These are phyloP conservation scores for Plebejus anna DNA, from an alignment of 2,888 invertebrate genomes.

Conservation along the genomic window DNA sequence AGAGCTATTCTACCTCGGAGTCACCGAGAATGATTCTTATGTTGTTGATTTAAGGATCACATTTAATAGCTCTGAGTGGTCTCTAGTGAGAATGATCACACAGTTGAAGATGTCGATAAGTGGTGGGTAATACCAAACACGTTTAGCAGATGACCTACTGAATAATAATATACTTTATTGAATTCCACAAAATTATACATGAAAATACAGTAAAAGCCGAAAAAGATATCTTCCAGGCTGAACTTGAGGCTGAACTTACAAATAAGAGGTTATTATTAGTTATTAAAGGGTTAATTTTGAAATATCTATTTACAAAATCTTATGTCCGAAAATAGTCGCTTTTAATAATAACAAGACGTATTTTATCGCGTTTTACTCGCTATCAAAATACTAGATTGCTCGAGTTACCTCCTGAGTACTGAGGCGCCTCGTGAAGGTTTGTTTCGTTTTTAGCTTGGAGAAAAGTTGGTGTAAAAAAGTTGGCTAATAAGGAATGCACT, in stretches of 20 bases:
- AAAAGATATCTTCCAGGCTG: no score
- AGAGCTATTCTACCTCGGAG: not conserved
- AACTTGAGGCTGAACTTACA: not conserved
- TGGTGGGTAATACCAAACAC: not conserved
- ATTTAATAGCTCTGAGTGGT: not conserved
- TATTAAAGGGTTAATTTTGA: not conserved
- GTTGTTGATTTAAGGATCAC: not conserved
- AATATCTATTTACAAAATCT: not conserved
- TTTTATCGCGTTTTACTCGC: not conserved
- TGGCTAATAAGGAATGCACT: no score
- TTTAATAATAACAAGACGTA: not conserved
- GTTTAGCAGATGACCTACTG: constrained; percentile 9
- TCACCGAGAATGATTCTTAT: not conserved
- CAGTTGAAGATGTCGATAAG: constrained; percentile 5
- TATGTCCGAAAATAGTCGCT: not conserved
- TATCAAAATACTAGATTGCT: no score
- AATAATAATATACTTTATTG: no score
- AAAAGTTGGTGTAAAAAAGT: no score
- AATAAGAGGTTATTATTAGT: not conserved
- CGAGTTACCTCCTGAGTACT: no score
- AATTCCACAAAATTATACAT: no score
- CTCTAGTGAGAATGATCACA: not conserved
- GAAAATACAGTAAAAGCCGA: no score
- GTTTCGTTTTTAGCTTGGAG: no score
- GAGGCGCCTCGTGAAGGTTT: no score